phyloP scores from a whole-genome alignment of 2,797 vertebrate species.

The Meriones psammophilus region DNA sequence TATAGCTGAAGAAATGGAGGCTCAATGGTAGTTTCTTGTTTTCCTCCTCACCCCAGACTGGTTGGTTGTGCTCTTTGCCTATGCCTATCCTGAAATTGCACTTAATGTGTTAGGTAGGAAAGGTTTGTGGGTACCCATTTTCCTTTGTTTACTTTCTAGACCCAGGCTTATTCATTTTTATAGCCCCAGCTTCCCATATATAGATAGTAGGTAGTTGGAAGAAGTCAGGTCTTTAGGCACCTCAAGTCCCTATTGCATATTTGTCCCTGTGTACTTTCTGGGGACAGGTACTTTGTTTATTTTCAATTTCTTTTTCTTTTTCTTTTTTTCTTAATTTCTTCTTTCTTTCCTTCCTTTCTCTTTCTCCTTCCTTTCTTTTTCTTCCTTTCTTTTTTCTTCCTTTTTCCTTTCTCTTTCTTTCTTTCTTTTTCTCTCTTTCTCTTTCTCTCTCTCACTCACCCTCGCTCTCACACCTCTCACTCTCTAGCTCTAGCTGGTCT shows the following conservation, averaged over 20 bases:
- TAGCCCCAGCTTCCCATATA: not conserved
- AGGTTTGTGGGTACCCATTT: not conserved
- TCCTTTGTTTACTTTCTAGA: not conserved
- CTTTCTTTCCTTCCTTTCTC: too few species aligned
- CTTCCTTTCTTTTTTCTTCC: not conserved
- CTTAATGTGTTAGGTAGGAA: not conserved
- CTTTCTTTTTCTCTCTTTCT: not conserved
- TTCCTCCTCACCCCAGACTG: not conserved
- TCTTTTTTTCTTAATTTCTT: too few species aligned
- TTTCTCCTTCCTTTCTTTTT: not conserved
- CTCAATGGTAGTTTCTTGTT: conserved; percentile 18
- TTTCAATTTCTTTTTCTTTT: not conserved
- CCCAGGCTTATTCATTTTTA: not conserved
- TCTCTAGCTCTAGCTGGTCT: not conserved
- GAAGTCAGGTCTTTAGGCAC: not conserved
- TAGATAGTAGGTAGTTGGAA: not conserved
- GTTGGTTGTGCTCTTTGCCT: not conserved
- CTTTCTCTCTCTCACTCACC: too few species aligned
- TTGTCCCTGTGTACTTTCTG: not conserved
- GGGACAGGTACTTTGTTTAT: not conserved
- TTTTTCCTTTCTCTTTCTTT: too few species aligned
- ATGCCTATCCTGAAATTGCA: not conserved
- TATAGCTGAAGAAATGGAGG: conserved; percentile 1
- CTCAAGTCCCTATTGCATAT: not conserved
- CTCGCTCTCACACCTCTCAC: not conserved